Conservation (phyloP, 2,888 invertebrate genomes). For the Drosophila hamatofila region DNA sequence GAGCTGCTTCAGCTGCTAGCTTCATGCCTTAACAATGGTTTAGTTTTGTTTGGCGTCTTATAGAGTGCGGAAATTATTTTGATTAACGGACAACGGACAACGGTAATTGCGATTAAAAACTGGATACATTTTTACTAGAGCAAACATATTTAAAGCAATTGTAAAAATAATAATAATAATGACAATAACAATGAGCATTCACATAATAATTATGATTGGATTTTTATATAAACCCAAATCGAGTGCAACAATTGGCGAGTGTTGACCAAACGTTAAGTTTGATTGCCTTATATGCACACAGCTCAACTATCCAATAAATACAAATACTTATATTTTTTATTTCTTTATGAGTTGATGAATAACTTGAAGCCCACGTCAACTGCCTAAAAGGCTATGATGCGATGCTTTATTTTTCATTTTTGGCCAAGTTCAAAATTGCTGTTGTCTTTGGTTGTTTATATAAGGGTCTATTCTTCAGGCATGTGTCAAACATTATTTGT, state of each 20-base stretch:
- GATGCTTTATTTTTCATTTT: constrained; percentile 2
- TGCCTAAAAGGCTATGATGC: constrained; percentile 10
- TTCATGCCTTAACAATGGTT: constrained; percentile 54
- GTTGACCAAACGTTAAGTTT: constrained; percentile 27
- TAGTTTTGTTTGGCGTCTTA: constrained; percentile 73
- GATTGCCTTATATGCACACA: constrained; percentile 25
- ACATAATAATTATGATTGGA: constrained; percentile 28
- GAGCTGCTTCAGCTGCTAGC: constrained; percentile 49
- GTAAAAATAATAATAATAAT: constrained; percentile 27
- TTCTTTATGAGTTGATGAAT: constrained; percentile 14
- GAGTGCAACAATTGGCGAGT: constrained; percentile 44
- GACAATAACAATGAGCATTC: constrained; percentile 29
- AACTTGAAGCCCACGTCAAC: constrained; percentile 20
- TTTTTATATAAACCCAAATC: constrained; percentile 28
- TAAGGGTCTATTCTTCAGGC: constrained; percentile 36
- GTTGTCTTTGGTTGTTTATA: constrained; percentile 23
- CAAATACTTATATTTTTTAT: neutral
- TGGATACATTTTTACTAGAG: constrained; percentile 61
- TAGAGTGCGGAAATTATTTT: constrained; percentile 74
- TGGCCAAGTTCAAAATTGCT: constrained; percentile 16
- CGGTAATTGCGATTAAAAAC: constrained; percentile 50
- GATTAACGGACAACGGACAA: constrained; percentile 62
- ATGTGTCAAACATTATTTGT: constrained; percentile 23
- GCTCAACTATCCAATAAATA: neutral
- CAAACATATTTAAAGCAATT: constrained; percentile 47